Percentiles rank a stretch among this genome's conserved stretches.
Conservation (phyloP, 2,888 invertebrate species). For the Noctua janthe region DNA sequence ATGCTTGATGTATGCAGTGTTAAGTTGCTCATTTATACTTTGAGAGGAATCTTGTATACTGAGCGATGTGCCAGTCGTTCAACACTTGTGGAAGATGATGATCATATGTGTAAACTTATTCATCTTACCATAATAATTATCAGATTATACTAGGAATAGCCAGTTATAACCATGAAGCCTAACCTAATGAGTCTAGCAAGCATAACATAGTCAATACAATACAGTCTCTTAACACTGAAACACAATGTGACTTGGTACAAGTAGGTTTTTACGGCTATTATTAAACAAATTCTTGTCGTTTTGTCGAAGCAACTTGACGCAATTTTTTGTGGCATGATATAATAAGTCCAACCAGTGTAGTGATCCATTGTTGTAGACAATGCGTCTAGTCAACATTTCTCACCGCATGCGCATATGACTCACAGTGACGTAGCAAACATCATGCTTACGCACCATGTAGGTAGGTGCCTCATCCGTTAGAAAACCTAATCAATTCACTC, state of each 20-base stretch:
- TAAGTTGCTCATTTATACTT: slow-evolving; percentile 1
- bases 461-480: slow-evolving; percentile 76
- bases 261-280: slow-evolving; percentile 52
- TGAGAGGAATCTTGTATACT: background rate
- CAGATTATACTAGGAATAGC: background rate
- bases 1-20: background rate
- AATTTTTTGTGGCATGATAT: slow-evolving; percentile 85
- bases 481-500: slow-evolving; percentile 70
- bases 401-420: slow-evolving; percentile 83
- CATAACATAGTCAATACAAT: slow-evolving; percentile 26
- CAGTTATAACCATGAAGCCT: background rate
- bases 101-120: slow-evolving; percentile 1
- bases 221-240: slow-evolving; percentile 26
- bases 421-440: slow-evolving; percentile 82
- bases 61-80: background rate
- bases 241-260: slow-evolving; percentile 37
- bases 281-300: slow-evolving; percentile 64
- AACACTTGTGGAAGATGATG: background rate
- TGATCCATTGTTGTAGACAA: slow-evolving; percentile 88
- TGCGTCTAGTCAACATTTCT: slow-evolving; percentile 86
- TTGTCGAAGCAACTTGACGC: slow-evolving; percentile 74
- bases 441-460: slow-evolving; percentile 79
- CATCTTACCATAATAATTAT: background rate
- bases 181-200: slow-evolving; percentile 4
- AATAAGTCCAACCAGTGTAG: slow-evolving; percentile 85